A percentile compares a stretch with the other conserved stretches of the same genome.
phyloP scores from a whole-genome alignment of 2,797 vertebrate genomes.

The Spondyliosoma cantharus region DNA sequence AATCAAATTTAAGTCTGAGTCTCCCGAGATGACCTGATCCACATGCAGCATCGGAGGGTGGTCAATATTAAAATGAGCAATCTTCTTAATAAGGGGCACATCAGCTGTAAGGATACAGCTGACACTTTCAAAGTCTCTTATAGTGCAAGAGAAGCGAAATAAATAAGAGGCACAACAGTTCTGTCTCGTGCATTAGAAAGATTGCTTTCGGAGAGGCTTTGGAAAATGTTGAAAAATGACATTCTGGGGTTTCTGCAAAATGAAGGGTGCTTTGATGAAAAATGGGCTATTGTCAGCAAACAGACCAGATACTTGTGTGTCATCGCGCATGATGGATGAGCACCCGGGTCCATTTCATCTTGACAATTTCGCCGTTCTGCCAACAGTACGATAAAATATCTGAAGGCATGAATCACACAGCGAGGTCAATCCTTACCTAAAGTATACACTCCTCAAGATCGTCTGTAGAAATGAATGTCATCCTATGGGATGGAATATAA shows the following conservation, averaged over 20 bases:
- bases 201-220: slow-evolving; percentile 48
- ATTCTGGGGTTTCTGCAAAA: slow-evolving; percentile 50
- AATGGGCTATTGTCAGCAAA: slow-evolving; percentile 65
- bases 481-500: not conserved
- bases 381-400: slow-evolving; percentile 47
- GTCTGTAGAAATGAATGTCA: not conserved
- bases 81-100: slow-evolving; percentile 31
- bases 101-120: slow-evolving; percentile 1
- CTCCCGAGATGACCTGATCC: slow-evolving; percentile 15
- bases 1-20: slow-evolving; percentile 43
- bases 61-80: slow-evolving; percentile 13
- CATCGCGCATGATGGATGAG: slow-evolving; percentile 66
- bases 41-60: slow-evolving; percentile 18
- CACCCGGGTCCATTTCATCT: slow-evolving; percentile 43
- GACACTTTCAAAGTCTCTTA: not conserved
- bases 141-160: slow-evolving; percentile 4
- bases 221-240: slow-evolving; percentile 64
- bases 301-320: slow-evolving; percentile 61
- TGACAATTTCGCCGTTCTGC: slow-evolving; percentile 34
- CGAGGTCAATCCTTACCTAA: slow-evolving; percentile 4
- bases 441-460: not conserved
- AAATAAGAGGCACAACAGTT: not conserved
- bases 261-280: slow-evolving; percentile 58
- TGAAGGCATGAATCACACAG: slow-evolving; percentile 39
- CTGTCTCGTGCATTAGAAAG: slow-evolving; percentile 39